Conservation (phyloP, 2,797 vertebrate genomes). For the Alosa sapidissima region DNA sequence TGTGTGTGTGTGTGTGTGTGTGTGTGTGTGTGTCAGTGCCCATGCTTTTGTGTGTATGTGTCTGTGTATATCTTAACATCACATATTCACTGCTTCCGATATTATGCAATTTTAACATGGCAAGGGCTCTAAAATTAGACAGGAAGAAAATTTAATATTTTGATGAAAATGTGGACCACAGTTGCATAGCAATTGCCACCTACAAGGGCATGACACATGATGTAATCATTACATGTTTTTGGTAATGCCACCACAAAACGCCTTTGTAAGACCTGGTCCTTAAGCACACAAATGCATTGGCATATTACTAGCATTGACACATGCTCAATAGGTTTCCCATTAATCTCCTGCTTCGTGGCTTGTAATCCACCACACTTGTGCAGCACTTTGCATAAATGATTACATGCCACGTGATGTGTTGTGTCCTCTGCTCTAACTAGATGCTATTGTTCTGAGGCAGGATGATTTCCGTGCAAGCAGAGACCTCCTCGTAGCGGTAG, state of each 20-base stretch:
- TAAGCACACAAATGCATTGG: background rate
- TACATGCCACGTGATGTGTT: background rate
- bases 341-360: too few species aligned
- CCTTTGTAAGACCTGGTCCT: background rate
- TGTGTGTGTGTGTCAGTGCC: background rate
- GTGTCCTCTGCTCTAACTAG: background rate
- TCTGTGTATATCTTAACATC: background rate
- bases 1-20: background rate
- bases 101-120: background rate
- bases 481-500: too few species aligned
- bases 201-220: background rate
- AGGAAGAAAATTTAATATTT: background rate
- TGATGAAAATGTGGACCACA: background rate
- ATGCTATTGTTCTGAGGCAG: background rate
- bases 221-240: background rate
- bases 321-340: background rate
- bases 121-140: background rate
- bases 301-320: background rate
- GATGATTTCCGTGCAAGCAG: too few species aligned
- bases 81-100: background rate
- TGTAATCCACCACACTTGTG: too few species aligned
- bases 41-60: background rate
- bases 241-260: background rate
- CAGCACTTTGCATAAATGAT: background rate
- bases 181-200: conserved; percentile 5